phyloP scores from a whole-genome alignment of 1,140 invertebrate genomes.

The Schlechtendalia chinensis region DNA sequence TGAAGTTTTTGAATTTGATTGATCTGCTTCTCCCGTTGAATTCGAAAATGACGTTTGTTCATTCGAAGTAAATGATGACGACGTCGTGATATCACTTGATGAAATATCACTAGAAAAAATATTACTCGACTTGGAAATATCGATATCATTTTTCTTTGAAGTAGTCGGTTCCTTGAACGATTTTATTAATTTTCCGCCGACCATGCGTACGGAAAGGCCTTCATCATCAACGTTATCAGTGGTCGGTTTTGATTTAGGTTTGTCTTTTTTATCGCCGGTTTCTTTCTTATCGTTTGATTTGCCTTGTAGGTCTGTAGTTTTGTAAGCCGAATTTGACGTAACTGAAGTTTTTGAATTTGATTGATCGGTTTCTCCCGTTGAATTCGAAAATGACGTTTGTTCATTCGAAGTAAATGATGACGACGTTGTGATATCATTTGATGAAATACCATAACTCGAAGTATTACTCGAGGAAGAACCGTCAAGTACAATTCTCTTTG shows the following conservation, averaged over 20 bases:
- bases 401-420: background rate
- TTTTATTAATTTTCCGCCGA: no score
- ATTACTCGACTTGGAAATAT: no score
- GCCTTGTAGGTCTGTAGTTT: background rate
- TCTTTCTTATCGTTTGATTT: background rate
- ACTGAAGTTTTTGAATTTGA: background rate
- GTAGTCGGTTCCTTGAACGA: no score
- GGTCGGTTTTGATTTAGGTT: background rate
- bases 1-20: no score
- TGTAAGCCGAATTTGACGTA: background rate
- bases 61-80: no score
- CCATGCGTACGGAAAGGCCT: background rate
- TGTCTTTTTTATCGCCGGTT: background rate
- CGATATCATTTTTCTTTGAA: no score
- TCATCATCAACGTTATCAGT: constrained; percentile 5
- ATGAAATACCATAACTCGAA: background rate
- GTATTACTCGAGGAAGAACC: no score
- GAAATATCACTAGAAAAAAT: no score
- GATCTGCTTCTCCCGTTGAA: no score
- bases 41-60: no score
- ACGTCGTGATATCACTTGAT: no score
- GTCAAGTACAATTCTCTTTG: background rate
- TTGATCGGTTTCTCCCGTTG: background rate
- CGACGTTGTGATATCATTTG: background rate
- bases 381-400: background rate